Evolutionary conservation across 2,888 invertebrate genomes (phyloP).

Genomic region (Bombylius major): DNA sequence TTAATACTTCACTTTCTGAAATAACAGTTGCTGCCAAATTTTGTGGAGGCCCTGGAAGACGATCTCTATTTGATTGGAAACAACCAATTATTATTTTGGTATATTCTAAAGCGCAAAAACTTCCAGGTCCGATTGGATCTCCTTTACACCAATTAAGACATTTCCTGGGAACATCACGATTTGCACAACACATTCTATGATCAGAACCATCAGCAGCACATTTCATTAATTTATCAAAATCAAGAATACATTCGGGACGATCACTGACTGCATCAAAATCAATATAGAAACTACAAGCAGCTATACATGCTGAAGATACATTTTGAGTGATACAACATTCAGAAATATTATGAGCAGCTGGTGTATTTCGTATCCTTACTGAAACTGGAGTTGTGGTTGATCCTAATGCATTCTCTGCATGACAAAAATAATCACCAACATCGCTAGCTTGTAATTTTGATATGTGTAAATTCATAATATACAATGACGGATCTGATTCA

Average conservation of each 20-base stretch:
- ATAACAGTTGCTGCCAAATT: conserved; percentile 46
- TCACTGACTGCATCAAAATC: conserved; percentile 74
- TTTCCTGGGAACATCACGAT: conserved; percentile 63
- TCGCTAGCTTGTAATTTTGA: conserved; percentile 56
- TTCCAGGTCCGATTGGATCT: conserved; percentile 49
- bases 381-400: conserved; percentile 59
- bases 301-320: conserved; percentile 64
- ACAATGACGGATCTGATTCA: conserved; percentile 46
- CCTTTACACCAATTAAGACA: conserved; percentile 80
- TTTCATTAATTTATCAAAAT: conserved; percentile 74
- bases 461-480: conserved; percentile 62
- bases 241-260: conserved; percentile 65
- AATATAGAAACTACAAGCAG: conserved; percentile 71
- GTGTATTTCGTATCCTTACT: conserved; percentile 51
- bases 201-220: conserved; percentile 74
- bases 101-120: conserved; percentile 57
- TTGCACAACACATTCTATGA: conserved; percentile 72
- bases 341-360: conserved; percentile 56
- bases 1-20: conserved; percentile 45
- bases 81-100: conserved; percentile 66
- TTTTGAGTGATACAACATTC: conserved; percentile 72
- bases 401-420: conserved; percentile 74
- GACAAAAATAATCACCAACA: conserved; percentile 71
- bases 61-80: conserved; percentile 65
- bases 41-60: conserved; percentile 68